A percentile compares a stretch with the other conserved stretches of the same genome.
These are phyloP conservation scores for Oreortyx pictus DNA, from an alignment of 2,797 vertebrate genomes.

Conservation along the genomic window DNA sequence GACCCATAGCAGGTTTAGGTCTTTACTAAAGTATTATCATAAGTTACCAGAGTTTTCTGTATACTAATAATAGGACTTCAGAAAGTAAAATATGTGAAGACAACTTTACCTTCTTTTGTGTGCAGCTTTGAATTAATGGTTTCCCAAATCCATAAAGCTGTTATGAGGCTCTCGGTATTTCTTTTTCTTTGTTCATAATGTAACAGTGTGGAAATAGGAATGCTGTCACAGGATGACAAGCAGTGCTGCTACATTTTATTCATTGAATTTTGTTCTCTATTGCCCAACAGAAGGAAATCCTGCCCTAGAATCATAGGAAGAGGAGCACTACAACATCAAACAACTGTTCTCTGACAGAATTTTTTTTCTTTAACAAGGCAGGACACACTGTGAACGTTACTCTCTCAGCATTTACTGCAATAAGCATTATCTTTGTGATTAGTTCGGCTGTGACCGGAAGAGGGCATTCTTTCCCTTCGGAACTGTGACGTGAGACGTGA, in stretches of 20 bases:
- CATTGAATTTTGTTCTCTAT: neutral
- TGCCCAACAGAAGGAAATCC: neutral
- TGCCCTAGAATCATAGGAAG: neutral
- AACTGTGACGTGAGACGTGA: neutral
- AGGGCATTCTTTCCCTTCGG: conserved; percentile 44
- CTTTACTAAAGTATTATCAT: neutral
- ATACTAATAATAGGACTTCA: neutral
- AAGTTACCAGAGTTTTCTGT: neutral
- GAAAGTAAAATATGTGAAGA: neutral
- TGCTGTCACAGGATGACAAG: neutral
- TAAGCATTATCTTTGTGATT: neutral
- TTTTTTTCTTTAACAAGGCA: neutral
- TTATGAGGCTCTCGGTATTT: neutral
- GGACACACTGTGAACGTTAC: no score
- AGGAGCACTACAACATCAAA: neutral
- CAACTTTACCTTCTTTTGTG: no score
- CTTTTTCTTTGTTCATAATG: neutral
- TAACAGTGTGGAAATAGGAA: neutral
- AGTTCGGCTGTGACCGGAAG: conserved; percentile 22
- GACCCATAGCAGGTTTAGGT: neutral
- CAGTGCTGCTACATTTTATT: neutral
- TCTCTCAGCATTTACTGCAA: fast-evolving
- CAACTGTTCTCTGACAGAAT: neutral
- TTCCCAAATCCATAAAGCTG: neutral
- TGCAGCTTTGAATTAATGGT: no score